A percentile compares a stretch with the other conserved stretches of the same genome.
Conservation (phyloP, 2,113 vertebrate genomes). For the Lonchura striata region DNA sequence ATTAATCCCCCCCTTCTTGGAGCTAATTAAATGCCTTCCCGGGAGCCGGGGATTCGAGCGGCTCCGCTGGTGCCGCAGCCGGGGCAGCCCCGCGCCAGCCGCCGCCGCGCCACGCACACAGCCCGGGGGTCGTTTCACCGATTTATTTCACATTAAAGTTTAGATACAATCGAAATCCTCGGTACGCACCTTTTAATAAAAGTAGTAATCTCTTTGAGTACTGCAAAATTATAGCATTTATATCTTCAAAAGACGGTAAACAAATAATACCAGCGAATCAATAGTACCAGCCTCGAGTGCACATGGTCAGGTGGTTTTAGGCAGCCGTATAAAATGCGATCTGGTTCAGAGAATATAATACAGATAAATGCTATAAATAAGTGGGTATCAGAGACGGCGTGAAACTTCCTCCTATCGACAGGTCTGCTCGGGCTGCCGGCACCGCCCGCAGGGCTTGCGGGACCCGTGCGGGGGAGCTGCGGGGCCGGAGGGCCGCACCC, state of each 20-base stretch:
- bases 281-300: constrained; percentile 49
- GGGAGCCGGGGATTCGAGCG: not conserved
- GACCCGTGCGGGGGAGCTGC: not conserved
- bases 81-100: not conserved
- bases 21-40: constrained; percentile 78
- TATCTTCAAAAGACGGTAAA: constrained; percentile 67
- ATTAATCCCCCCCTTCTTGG: constrained; percentile 67
- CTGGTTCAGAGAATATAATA: constrained; percentile 28
- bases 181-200: constrained; percentile 69
- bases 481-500: not conserved
- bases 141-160: constrained; percentile 73
- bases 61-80: not conserved
- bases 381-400: not conserved
- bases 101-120: constrained; percentile 42
- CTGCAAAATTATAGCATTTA: constrained; percentile 73
- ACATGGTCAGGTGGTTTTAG: constrained; percentile 29
- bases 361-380: constrained; percentile 4
- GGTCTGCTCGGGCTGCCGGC: not conserved
- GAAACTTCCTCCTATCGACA: not conserved
- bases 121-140: constrained; percentile 57
- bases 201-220: constrained; percentile 67
- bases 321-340: constrained; percentile 51
- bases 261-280: constrained; percentile 64
- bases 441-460: not conserved
- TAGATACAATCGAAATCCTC: constrained; percentile 72